These are phyloP conservation scores for Trissolcus basalis DNA, from an alignment of 1,140 invertebrate species.

Conservation along the genomic window DNA sequence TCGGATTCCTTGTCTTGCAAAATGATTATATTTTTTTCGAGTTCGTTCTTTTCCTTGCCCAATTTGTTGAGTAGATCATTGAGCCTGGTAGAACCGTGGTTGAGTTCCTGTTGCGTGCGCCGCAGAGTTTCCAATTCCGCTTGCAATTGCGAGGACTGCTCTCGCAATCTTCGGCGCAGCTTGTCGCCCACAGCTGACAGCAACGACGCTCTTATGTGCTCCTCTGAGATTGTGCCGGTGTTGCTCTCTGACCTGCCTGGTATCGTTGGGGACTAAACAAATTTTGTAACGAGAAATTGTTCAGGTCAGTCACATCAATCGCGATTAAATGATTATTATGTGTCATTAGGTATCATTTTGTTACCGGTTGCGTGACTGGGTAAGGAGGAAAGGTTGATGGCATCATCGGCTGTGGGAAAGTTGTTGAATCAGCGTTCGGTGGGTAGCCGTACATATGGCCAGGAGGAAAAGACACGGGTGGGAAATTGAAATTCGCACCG, in stretches of 20 bases:
- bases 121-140: constrained; percentile 94
- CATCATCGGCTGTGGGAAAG: constrained; percentile 15
- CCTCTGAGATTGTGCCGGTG: constrained; percentile 92
- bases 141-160: constrained; percentile 91
- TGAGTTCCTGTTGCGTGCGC: constrained; percentile 91
- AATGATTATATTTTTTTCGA: constrained; percentile 90
- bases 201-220: constrained; percentile 95
- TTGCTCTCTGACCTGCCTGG: constrained; percentile 74
- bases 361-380: constrained; percentile 67
- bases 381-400: constrained; percentile 65
- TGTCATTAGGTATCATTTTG: too few relatives aligned
- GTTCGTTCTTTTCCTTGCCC: constrained; percentile 88
- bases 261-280: constrained; percentile 73
- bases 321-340: too few relatives aligned
- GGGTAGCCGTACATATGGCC: constrained; percentile 50
- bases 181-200: constrained; percentile 97
- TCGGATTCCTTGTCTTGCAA: constrained; percentile 91
- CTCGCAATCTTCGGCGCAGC: constrained; percentile 88
- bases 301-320: too few relatives aligned
- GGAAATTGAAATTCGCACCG: constrained; percentile 61
- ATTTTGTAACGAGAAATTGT: background rate
- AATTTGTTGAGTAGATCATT: constrained; percentile 88
- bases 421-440: constrained; percentile 11
- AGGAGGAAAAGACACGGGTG: constrained; percentile 59
- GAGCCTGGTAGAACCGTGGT: constrained; percentile 89